These are phyloP conservation scores for Rhinoderma darwinii DNA, from an alignment of 2,113 vertebrate species.

Conservation along the genomic window DNA sequence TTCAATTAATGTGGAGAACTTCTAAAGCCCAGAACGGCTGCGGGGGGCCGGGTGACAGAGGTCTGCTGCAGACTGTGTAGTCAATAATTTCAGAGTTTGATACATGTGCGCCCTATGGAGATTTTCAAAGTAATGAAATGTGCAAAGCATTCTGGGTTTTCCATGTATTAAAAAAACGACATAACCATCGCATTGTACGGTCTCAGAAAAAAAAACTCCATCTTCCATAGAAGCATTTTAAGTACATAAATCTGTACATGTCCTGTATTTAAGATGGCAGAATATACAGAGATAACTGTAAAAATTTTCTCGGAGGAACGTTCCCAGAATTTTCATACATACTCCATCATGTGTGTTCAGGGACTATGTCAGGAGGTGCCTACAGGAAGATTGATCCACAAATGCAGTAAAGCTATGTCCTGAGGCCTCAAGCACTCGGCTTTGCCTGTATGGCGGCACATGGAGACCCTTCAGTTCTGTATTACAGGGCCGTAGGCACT, in stretches of 20 bases:
- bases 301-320: neutral
- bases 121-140: constrained; percentile 29
- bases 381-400: neutral
- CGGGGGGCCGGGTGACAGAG: neutral
- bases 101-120: constrained; percentile 2
- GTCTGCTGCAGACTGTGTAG: neutral
- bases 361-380: neutral
- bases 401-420: neutral
- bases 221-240: neutral
- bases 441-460: too few species aligned
- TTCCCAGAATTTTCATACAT: neutral
- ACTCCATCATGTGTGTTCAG: neutral
- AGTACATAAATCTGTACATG: neutral
- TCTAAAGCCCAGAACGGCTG: neutral
- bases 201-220: neutral
- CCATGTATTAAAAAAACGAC: neutral
- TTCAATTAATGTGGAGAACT: constrained; percentile 1
- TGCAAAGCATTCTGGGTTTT: constrained; percentile 35
- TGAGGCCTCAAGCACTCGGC: neutral
- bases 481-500: too few species aligned
- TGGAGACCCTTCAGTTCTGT: too few species aligned
- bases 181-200: neutral
- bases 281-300: neutral
- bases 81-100: neutral
- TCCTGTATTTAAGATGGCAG: neutral